Evolutionary conservation across 2,888 invertebrate genomes (phyloP).

Genomic region (Andrena camellia): DNA sequence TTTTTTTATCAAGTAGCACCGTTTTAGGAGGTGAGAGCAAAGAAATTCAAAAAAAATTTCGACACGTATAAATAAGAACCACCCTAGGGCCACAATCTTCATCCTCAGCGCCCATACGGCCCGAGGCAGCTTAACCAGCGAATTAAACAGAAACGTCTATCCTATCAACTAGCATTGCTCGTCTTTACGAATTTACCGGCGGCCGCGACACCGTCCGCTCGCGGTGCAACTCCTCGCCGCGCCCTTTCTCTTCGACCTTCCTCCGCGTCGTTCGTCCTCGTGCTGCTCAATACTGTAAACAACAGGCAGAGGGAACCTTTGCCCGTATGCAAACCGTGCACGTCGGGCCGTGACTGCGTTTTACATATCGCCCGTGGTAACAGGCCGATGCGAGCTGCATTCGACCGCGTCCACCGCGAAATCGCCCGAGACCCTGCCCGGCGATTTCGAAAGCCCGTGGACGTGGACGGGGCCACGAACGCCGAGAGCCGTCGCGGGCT

Average conservation of each 20-base stretch:
- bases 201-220: conserved; percentile 16
- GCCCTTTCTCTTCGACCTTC: conserved; percentile 46
- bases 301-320: conserved; percentile 60
- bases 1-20: too few species aligned
- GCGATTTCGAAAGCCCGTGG: neutral
- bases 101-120: too few species aligned
- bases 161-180: neutral
- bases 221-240: conserved; percentile 32
- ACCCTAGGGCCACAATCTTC: too few species aligned
- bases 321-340: conserved; percentile 66
- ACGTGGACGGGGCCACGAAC: conserved; percentile 19
- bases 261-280: conserved; percentile 49
- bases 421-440: conserved; percentile 14
- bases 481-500: conserved; percentile 22
- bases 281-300: conserved; percentile 71
- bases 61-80: too few species aligned
- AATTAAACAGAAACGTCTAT: too few species aligned
- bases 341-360: conserved; percentile 61
- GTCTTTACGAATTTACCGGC: conserved; percentile 6
- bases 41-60: too few species aligned
- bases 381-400: conserved; percentile 63
- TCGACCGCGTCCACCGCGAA: conserved; percentile 42
- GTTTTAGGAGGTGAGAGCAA: too few species aligned
- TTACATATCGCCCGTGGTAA: conserved; percentile 65
- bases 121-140: too few species aligned